phyloP scores from a whole-genome alignment of 2,888 invertebrate species.

The Diadegma fenestrale region DNA sequence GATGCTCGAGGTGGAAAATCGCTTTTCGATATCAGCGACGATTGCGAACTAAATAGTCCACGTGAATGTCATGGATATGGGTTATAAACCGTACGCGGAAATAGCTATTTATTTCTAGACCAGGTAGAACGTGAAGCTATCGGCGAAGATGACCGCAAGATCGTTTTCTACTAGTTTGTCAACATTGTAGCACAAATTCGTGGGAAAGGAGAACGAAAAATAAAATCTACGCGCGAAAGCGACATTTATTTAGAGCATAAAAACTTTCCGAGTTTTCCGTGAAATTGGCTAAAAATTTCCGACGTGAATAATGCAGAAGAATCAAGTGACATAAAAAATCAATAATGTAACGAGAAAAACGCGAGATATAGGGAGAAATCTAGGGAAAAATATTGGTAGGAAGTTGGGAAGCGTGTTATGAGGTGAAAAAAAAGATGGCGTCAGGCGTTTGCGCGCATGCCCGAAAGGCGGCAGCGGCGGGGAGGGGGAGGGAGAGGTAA shows the following conservation, averaged over 20 bases:
- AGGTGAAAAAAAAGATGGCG: slow-evolving; percentile 6
- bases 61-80: slow-evolving; percentile 15
- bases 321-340: slow-evolving; percentile 21
- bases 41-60: not conserved
- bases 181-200: not conserved
- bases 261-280: not conserved
- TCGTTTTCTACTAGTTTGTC: not conserved
- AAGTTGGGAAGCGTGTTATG: slow-evolving; percentile 25
- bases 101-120: slow-evolving; percentile 20
- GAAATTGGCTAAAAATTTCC: not conserved
- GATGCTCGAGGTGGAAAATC: no score
- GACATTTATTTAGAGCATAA: not conserved
- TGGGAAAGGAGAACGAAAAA: not conserved
- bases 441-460: slow-evolving; percentile 60
- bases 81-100: slow-evolving; percentile 1
- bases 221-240: not conserved
- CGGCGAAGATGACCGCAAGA: no score
- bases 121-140: no score
- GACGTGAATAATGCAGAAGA: not conserved
- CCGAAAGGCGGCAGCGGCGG: not conserved
- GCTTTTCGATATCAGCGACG: slow-evolving; percentile 7
- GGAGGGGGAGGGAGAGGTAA: not conserved
- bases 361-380: not conserved
- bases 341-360: slow-evolving; percentile 16
- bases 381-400: not conserved